Conservation (phyloP, 2,113 vertebrate genomes). For the Anolis carolinensis region DNA sequence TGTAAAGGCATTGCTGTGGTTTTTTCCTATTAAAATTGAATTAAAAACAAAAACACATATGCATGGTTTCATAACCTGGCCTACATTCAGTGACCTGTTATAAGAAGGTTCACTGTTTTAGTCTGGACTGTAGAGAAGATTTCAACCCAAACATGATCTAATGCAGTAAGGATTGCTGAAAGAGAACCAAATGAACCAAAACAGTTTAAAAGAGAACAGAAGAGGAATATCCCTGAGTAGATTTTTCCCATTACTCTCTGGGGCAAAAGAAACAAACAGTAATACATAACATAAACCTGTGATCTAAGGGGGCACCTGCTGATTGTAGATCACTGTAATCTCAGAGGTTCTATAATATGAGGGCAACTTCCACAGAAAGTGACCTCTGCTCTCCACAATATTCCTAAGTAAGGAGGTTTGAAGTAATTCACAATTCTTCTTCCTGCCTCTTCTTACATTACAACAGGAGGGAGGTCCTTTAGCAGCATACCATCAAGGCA, state of each 20-base stretch:
- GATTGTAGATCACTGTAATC: not conserved
- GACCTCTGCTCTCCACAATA: not conserved
- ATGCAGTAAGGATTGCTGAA: slow-evolving; percentile 43
- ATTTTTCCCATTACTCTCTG: not conserved
- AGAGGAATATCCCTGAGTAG: not conserved
- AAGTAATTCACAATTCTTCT: not conserved
- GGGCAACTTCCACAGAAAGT: not conserved
- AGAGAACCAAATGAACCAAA: not conserved
- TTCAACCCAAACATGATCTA: slow-evolving; percentile 35
- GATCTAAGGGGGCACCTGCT: not conserved
- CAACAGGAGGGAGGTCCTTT: not conserved
- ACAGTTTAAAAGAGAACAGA: slow-evolving; percentile 14
- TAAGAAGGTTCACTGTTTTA: slow-evolving; percentile 43
- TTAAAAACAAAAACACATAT: not conserved
- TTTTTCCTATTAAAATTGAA: too few relatives aligned
- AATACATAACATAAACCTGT: not conserved
- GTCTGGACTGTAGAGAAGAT: slow-evolving; percentile 24
- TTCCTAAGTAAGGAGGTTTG: not conserved
- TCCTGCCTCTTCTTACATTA: not conserved
- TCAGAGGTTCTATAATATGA: not conserved
- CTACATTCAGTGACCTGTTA: not conserved
- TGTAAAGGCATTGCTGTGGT: too few relatives aligned
- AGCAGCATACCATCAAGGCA: not conserved
- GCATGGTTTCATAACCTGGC: fast-evolving
- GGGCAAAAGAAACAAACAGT: not conserved